phyloP scores from a whole-genome alignment of 2,797 vertebrate species.

The Lutra lutra region DNA sequence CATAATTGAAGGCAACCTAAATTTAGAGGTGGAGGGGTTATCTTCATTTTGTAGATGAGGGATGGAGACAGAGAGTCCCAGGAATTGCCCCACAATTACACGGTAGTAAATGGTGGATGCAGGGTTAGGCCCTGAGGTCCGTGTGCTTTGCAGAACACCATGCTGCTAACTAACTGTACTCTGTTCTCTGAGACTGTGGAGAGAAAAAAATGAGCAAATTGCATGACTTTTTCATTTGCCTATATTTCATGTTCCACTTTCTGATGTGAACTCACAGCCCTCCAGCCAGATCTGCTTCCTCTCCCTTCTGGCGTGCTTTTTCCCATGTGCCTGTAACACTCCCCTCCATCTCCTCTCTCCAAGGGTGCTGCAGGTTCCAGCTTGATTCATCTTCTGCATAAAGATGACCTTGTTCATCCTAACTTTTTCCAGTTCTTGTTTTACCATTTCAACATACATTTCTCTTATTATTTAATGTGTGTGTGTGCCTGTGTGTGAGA shows the following conservation, averaged over 20 bases:
- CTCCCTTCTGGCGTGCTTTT: neutral
- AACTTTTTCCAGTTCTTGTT: neutral
- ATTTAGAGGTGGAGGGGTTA: neutral
- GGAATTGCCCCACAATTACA: neutral
- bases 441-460: neutral
- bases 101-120: neutral
- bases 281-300: neutral
- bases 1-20: neutral
- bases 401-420: neutral
- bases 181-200: neutral
- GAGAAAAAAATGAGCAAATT: neutral
- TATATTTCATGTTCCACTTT: neutral
- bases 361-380: neutral
- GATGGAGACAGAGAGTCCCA: neutral
- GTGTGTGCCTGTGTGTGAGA: neutral
- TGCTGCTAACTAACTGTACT: neutral
- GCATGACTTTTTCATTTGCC: conserved; percentile 1
- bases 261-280: neutral
- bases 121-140: neutral
- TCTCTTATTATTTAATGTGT: neutral
- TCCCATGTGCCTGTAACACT: neutral
- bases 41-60: neutral
- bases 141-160: neutral
- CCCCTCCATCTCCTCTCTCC: neutral
- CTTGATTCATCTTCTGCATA: neutral